A percentile compares a stretch with the other conserved stretches of the same genome.
These are phyloP conservation scores for Periphyllus acericola DNA, from an alignment of 2,888 invertebrate genomes.

Conservation along the genomic window DNA sequence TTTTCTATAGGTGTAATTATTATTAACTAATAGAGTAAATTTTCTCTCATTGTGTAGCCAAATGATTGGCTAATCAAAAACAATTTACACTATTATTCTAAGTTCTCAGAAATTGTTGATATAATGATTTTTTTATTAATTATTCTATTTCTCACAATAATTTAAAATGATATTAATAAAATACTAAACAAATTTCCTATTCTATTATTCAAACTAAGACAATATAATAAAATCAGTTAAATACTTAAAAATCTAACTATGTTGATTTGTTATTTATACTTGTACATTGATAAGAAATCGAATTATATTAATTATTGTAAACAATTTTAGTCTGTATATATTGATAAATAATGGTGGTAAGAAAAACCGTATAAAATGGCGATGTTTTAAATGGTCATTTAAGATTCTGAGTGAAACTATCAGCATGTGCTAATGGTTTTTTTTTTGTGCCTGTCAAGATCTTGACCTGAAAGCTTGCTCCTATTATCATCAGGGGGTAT, in stretches of 20 bases:
- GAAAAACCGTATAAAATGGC: no score
- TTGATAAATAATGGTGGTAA: not conserved
- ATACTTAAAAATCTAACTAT: not conserved
- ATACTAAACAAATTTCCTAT: not conserved
- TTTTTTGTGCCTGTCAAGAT: no score
- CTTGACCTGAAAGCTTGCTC: no score
- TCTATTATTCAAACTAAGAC: not conserved
- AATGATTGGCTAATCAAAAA: not conserved
- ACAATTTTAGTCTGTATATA: not conserved
- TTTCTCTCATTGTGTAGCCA: slow-evolving; percentile 7
- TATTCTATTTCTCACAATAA: not conserved
- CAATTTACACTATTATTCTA: not conserved
- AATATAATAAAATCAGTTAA: not conserved
- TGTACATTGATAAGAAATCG: not conserved
- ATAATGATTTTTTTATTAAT: not conserved
- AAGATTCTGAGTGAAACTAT: no score
- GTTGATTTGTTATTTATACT: not conserved
- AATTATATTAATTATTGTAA: not conserved
- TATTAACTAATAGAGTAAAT: slow-evolving; percentile 21
- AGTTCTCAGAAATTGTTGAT: not conserved
- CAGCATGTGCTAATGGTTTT: no score
- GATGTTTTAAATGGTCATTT: not conserved
- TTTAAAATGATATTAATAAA: not conserved
- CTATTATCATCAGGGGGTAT: no score
- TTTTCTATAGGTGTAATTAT: not conserved